Evolutionary conservation across 1,140 invertebrate genomes (phyloP), one percentile per base, ranked within the genome.

Genomic region (Armadillidium nasatum): DNA sequence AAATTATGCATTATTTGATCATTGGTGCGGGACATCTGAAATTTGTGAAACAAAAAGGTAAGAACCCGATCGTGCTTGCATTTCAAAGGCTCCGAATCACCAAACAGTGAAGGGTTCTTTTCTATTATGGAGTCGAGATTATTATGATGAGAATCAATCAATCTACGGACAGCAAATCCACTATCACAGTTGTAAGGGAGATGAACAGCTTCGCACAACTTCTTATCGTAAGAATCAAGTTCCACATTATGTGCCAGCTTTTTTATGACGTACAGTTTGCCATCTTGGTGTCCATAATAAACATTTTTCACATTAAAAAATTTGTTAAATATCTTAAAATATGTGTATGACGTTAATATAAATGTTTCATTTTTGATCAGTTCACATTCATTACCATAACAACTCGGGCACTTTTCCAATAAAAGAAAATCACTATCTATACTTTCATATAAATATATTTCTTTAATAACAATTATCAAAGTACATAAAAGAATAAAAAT

Each of bases 31-130:
- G 72, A 45, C n/a, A 67, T n/a, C 0, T 23, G 13, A 73, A 72
- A 76, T 6, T 73, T 66, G 15, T 69, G 33, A 73, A 72, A 76
- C 33, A 76, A 33, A 44, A 68, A 13, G 11, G 72, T 23, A 13
- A 87, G 7, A 84, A 84, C 77, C 81, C 81, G 19, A 84, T 83
- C 79, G 85, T 86, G 75, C 82, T 84, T 85, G 85, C 81, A 71
- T 80, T 33, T 82, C 4, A 68, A 68, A 10, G 72, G 50, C 45
- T 76, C 76, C 44, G 50, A 72, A n/a, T 11, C 54, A 72, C 22
- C 44, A 69, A 76, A 76, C 9, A 76, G 9, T 43, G 54, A 19
- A 9, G 76, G 71, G 44, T 76, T 44, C 45, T 66, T 72, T 9
- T 21, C 60, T 11, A 76, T 68, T 44, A 76, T 33, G 43, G 19